These are phyloP conservation scores for Conops quadrifasciatus DNA, from an alignment of 2,888 invertebrate genomes.

Conservation along the genomic window DNA sequence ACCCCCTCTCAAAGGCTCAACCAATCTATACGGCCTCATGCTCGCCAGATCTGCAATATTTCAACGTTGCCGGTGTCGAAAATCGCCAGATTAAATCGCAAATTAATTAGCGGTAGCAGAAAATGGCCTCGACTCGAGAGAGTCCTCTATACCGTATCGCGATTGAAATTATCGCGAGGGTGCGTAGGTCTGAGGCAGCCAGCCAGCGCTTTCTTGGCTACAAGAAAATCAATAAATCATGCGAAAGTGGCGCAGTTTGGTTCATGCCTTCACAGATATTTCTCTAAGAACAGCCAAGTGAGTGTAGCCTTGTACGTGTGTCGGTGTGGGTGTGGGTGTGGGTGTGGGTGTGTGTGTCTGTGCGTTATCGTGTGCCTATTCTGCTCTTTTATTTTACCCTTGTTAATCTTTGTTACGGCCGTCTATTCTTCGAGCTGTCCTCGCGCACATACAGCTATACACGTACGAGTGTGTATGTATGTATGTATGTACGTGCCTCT, in stretches of 20 bases:
- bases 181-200: slow-evolving; percentile 34
- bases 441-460: slow-evolving; percentile 10
- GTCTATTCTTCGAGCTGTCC: slow-evolving; percentile 11
- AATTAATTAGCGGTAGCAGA: slow-evolving; percentile 66
- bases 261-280: slow-evolving; percentile 31
- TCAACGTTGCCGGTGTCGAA: background rate
- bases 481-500: background rate
- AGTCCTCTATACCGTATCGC: slow-evolving; percentile 20
- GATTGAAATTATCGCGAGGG: slow-evolving; percentile 28
- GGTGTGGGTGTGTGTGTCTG: slow-evolving; percentile 13
- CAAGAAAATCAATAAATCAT: slow-evolving; percentile 47
- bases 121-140: slow-evolving; percentile 45
- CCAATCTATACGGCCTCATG: no score
- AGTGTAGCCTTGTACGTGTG: no score
- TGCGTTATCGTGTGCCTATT: slow-evolving; percentile 14
- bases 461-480: background rate
- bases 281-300: slow-evolving; percentile 23
- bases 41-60: background rate
- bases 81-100: slow-evolving; percentile 23
- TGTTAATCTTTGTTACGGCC: slow-evolving; percentile 18
- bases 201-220: slow-evolving; percentile 25
- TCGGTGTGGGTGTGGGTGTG: no score
- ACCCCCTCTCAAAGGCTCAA: no score
- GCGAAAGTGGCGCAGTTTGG: slow-evolving; percentile 37
- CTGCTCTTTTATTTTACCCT: slow-evolving; percentile 29